Conservation (phyloP, 2,113 vertebrate species). For the cattle (Bos taurus) region DNA sequence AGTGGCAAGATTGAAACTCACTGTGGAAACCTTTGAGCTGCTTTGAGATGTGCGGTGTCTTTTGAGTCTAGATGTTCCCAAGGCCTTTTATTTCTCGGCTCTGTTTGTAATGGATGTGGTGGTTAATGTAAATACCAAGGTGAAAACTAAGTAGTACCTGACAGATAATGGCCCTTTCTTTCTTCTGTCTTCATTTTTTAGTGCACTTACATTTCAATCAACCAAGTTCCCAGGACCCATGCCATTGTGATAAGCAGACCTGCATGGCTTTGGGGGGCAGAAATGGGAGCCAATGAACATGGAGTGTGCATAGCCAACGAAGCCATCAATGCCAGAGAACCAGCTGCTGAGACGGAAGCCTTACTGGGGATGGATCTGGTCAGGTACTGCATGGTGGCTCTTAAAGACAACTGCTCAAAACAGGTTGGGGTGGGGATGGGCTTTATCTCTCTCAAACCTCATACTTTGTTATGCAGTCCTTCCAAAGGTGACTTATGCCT, state of each 20-base stretch:
- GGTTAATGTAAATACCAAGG: neutral
- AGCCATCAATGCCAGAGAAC: conserved; percentile 79
- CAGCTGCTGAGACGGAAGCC: conserved; percentile 80
- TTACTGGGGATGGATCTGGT: conserved; percentile 87
- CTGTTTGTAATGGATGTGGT: neutral
- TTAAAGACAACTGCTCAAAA: neutral
- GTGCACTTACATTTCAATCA: conserved; percentile 85
- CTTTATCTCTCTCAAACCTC: neutral
- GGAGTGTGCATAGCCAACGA: conserved; percentile 85
- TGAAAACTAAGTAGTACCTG: neutral
- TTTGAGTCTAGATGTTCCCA: neutral
- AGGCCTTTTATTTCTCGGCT: neutral
- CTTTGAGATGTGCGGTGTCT: neutral
- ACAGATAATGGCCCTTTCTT: neutral
- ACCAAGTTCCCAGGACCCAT: conserved; percentile 82
- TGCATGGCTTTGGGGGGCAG: conserved; percentile 87
- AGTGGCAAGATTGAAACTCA: neutral
- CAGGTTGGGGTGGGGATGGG: neutral
- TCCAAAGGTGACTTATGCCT: neutral
- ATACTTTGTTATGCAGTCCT: neutral
- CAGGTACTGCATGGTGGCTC: conserved; percentile 71
- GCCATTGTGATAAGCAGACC: conserved; percentile 84
- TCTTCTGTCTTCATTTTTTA: conserved; percentile 57
- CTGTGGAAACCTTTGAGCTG: neutral
- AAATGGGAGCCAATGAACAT: conserved; percentile 87